These are phyloP conservation scores for Calyptommatus sinebrachiatus DNA, from an alignment of 2,113 vertebrate species.

Conservation along the genomic window DNA sequence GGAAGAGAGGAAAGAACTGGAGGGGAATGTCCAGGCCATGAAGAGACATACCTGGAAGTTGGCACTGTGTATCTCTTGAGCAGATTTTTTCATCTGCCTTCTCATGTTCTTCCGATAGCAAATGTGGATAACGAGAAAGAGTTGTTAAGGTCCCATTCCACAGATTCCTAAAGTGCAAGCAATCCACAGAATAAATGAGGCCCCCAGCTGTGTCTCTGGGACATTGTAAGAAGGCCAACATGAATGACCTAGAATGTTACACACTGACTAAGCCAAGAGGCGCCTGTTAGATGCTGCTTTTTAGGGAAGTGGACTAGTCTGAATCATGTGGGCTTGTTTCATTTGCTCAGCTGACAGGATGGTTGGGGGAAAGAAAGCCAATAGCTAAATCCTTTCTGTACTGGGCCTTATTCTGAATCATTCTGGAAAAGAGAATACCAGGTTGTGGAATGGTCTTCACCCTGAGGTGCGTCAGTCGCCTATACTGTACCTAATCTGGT, in stretches of 20 bases:
- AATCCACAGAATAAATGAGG: neutral
- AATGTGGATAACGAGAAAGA: neutral
- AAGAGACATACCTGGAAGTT: neutral
- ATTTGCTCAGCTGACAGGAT: neutral
- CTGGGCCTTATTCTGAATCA: no score
- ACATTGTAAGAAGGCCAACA: neutral
- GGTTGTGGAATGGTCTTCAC: no score
- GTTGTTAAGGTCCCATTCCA: constrained; percentile 2
- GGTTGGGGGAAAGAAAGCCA: neutral
- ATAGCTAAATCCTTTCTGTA: no score
- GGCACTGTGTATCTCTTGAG: neutral
- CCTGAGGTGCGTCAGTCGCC: no score
- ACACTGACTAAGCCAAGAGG: neutral
- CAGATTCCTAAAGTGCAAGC: constrained; percentile 7
- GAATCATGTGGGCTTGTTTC: neutral
- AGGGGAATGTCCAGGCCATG: no score
- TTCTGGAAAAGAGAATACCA: no score
- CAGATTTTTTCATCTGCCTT: neutral
- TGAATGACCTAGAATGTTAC: neutral
- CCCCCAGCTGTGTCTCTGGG: neutral
- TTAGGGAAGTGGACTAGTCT: neutral
- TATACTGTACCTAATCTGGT: no score
- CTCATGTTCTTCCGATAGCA: neutral
- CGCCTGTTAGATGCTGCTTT: neutral
- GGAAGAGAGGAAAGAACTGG: neutral